Base-by-base conservation (phyloP, 2,888 invertebrate species). In the Caenorhabditis sp. region DNA sequence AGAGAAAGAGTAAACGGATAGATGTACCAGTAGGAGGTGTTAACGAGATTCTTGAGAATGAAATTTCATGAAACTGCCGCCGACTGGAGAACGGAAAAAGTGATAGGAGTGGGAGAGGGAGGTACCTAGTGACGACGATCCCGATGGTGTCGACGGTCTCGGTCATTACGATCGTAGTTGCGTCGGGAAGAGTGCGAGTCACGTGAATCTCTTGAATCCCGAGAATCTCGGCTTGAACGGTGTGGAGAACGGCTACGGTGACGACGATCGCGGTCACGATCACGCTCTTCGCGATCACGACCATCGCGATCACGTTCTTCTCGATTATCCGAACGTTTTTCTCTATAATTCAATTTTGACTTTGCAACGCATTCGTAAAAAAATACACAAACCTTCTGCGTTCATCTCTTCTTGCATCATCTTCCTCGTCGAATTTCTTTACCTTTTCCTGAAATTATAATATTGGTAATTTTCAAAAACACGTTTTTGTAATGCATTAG, bases 281-380 rank as follows among this genome's bases (percentile, higher is more conserved):
- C 68, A 20, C 74, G n/a, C n/a, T n/a, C n/a, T n/a, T 40, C 44
- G 18, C 56, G 56, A 24, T 67, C 53, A n/a, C 56, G 76, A 26
- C 61, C 68, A 20, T n/a, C n/a, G n/a, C 74, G 64, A 40, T 62
- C 35, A 22, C 69, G 70, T 11, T 70, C 47, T 9, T 35, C 50
- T 3, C 26, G 69, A 60, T 50, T 53, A 35, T 37, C 64, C 4
- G 58, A 4, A 24, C 37, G 50, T 9, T 79, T 70, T 47, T 80
- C 79, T 67, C 70, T 79, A 61, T 15, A 77, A 65, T 28, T 28
- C n/a, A n/a, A n/a, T n/a, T n/a, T n/a, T n/a, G n/a, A n/a, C n/a
- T n/a, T n/a, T n/a, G n/a, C n/a, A 37, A 51, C 26, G 28, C 11
- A 18, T 56, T 24, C 24, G 4, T 1, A 53, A 55, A 74, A 60